phyloP scores from a whole-genome alignment of 92 coral and sea anemone genomes.

The Actinostola sp. region DNA sequence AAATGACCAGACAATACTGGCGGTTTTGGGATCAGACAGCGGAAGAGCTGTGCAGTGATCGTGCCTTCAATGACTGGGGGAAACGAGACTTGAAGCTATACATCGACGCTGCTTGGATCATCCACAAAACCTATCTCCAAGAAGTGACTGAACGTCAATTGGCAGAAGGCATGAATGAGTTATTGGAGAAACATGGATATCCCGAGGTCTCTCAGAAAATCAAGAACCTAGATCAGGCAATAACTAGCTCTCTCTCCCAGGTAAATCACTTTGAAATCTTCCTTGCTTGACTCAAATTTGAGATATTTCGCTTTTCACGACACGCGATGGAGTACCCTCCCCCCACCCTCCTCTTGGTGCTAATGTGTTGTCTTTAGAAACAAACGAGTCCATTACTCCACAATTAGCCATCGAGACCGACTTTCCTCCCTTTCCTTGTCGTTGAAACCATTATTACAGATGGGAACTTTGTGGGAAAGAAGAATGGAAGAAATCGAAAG shows the following conservation, averaged over 20 bases:
- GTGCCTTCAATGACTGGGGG: slow-evolving; percentile 99
- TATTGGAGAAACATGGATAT: slow-evolving; percentile 84
- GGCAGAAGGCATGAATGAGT: slow-evolving; percentile 74
- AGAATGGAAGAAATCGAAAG: no score
- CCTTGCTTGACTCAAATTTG: not conserved
- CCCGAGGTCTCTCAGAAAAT: slow-evolving; percentile 85
- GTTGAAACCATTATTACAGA: no score
- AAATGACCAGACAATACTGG: slow-evolving; percentile 97
- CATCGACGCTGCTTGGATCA: slow-evolving; percentile 99
- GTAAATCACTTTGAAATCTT: slow-evolving; percentile 23
- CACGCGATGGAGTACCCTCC: not conserved
- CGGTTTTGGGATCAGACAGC: slow-evolving; percentile 97
- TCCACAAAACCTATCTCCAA: slow-evolving; percentile 92
- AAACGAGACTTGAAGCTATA: slow-evolving; percentile 96
- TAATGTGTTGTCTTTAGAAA: not conserved
- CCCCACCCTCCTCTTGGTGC: not conserved
- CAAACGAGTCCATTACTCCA: not conserved
- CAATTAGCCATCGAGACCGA: not conserved
- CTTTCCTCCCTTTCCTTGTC: not conserved
- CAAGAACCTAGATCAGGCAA: slow-evolving; percentile 89
- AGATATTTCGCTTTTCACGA: slow-evolving; percentile 11
- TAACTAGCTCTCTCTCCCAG: slow-evolving; percentile 84
- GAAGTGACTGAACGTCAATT: slow-evolving; percentile 84
- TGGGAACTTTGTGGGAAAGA: no score
- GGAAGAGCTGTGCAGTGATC: slow-evolving; percentile 96